Percentiles rank a stretch among this genome's conserved stretches.
Conservation (phyloP, 2,888 invertebrate species). For the Cryptocephalus moraei region DNA sequence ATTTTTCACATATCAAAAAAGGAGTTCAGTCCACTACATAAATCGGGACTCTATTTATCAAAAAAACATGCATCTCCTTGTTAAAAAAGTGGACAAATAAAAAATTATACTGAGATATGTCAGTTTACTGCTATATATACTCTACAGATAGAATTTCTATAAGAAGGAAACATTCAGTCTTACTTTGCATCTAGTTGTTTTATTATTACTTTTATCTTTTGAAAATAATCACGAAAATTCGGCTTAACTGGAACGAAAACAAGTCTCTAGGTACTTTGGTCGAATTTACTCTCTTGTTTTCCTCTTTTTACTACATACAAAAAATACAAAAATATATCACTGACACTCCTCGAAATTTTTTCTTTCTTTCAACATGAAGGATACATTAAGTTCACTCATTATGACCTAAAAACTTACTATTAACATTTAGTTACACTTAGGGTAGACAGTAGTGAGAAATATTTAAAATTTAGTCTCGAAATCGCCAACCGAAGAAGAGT, state of each 20-base stretch:
- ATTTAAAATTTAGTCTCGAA: no score
- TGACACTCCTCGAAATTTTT: slow-evolving; percentile 19
- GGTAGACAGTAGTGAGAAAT: no score
- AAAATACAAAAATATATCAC: slow-evolving; percentile 35
- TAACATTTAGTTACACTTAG: no score
- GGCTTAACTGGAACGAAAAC: slow-evolving; percentile 5
- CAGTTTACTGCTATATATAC: slow-evolving; percentile 15
- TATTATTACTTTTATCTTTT: slow-evolving; percentile 4
- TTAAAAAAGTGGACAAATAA: neutral
- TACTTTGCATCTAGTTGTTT: slow-evolving; percentile 12
- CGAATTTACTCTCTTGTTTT: slow-evolving; percentile 14
- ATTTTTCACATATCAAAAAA: no score
- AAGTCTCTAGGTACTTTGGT: slow-evolving; percentile 12
- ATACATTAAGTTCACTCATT: no score
- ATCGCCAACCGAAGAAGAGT: no score
- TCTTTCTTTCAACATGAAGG: no score
- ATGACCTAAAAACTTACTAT: no score
- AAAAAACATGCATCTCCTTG: neutral
- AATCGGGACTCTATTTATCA: neutral
- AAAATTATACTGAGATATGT: slow-evolving; percentile 22
- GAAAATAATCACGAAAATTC: neutral
- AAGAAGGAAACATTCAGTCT: slow-evolving; percentile 26
- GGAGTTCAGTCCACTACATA: neutral
- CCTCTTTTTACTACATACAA: slow-evolving; percentile 28
- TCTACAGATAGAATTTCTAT: neutral